Percentiles rank a stretch among this genome's conserved stretches.
Conservation (phyloP, 2,797 vertebrate species). For the Spondyliosoma cantharus region DNA sequence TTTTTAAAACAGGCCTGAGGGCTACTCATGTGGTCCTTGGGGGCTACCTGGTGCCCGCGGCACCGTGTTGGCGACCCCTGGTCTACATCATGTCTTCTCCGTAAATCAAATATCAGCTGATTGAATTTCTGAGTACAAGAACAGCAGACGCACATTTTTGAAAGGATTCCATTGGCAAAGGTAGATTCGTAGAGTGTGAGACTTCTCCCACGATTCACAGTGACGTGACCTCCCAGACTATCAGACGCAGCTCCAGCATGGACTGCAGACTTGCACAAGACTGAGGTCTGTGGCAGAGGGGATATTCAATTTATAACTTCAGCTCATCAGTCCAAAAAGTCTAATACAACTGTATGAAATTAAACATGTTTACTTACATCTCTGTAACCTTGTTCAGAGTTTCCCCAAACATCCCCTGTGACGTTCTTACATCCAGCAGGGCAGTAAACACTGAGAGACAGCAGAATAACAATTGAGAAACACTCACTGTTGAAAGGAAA, state of each 20-base stretch:
- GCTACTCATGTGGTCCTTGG: too few relatives aligned
- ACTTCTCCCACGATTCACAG: slow-evolving; percentile 82
- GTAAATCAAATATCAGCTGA: background rate
- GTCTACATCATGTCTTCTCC: background rate
- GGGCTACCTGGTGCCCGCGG: too few relatives aligned
- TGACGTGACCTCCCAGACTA: slow-evolving; percentile 83
- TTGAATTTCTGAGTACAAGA: background rate
- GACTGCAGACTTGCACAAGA: slow-evolving; percentile 89
- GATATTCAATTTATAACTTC: background rate
- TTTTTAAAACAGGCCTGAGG: too few relatives aligned
- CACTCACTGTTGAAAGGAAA: background rate
- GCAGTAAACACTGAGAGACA: slow-evolving; percentile 86
- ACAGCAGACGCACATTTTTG: slow-evolving; percentile 84
- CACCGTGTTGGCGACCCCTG: too few relatives aligned
- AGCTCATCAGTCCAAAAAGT: background rate
- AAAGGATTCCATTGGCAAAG: slow-evolving; percentile 88
- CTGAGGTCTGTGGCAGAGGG: slow-evolving; percentile 83
- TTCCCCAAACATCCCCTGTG: slow-evolving; percentile 90
- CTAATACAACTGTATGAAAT: background rate
- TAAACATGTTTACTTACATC: slow-evolving; percentile 83
- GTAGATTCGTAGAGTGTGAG: slow-evolving; percentile 88
- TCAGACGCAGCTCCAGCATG: slow-evolving; percentile 87
- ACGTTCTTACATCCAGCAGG: slow-evolving; percentile 89
- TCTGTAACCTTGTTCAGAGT: slow-evolving; percentile 87
- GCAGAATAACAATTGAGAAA: slow-evolving; percentile 35